Conservation (phyloP, 2,113 vertebrate species). For the Mobula hypostoma region DNA sequence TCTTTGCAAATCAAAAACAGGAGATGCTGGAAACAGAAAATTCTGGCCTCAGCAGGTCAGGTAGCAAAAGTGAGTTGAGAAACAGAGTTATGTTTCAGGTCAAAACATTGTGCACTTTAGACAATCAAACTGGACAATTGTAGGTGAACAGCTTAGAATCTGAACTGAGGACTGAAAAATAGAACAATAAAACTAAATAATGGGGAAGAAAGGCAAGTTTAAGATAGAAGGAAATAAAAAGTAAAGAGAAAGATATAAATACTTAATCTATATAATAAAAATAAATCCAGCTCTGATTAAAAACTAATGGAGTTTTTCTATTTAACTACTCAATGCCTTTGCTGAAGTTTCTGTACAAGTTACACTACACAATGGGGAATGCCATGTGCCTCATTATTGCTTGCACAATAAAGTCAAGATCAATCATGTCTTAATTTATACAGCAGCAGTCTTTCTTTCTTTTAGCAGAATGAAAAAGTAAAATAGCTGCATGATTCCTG, state of each 20-base stretch:
- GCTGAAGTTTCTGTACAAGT: neutral
- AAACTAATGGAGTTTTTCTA: neutral
- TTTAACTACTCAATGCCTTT: neutral
- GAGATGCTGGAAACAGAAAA: neutral
- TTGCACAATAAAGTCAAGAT: neutral
- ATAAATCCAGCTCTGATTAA: neutral
- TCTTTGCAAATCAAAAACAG: no score
- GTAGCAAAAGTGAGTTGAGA: no score
- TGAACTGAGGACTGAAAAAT: neutral
- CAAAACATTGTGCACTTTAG: neutral
- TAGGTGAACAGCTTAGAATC: neutral
- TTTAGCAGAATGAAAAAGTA: neutral
- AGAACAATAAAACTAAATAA: neutral
- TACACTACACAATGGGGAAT: neutral
- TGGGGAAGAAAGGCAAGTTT: neutral
- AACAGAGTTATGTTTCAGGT: no score
- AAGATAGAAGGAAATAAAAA: neutral
- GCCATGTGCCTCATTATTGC: neutral
- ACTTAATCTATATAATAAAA: neutral
- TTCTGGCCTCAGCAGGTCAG: no score
- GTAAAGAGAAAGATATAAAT: neutral
- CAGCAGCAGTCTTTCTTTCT: neutral
- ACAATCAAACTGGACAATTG: neutral
- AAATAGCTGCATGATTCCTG: neutral
- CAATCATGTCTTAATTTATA: neutral